Percentiles rank a stretch among this genome's conserved stretches.
These are phyloP conservation scores for Papilio dardanus DNA, from an alignment of 1,140 invertebrate species.

Conservation along the genomic window DNA sequence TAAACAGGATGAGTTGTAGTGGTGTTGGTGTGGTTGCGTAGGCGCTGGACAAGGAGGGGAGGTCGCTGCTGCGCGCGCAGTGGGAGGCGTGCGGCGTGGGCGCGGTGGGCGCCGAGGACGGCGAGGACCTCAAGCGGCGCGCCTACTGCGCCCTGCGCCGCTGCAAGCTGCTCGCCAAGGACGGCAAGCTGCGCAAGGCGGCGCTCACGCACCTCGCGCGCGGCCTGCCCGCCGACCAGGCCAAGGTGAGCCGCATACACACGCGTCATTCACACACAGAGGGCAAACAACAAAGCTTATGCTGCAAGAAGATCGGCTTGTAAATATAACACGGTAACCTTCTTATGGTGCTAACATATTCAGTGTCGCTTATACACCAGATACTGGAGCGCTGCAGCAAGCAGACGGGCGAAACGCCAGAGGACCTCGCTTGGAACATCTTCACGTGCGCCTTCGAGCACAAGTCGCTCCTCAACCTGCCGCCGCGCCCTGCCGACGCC, in stretches of 20 bases:
- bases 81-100: conserved; percentile 62
- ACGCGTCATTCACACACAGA: background rate
- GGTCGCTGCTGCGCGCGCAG: conserved; percentile 72
- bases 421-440: conserved; percentile 72
- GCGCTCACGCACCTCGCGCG: conserved; percentile 57
- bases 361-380: conserved; percentile 40
- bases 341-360: background rate
- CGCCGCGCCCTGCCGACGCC: conserved; percentile 36
- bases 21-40: conserved; percentile 25
- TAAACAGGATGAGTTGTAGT: background rate
- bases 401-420: conserved; percentile 60
- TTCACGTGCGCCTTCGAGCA: conserved; percentile 72
- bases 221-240: conserved; percentile 56
- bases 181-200: conserved; percentile 69
- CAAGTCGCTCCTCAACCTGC: conserved; percentile 67
- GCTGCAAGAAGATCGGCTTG: background rate
- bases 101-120: conserved; percentile 54
- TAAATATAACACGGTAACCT: background rate
- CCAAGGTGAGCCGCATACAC: conserved; percentile 53
- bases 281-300: background rate
- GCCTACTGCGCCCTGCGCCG: conserved; percentile 71
- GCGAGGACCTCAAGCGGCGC: conserved; percentile 53
- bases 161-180: conserved; percentile 72
- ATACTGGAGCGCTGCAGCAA: conserved; percentile 65
- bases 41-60: conserved; percentile 65